A percentile compares a stretch with the other conserved stretches of the same genome.
These are phyloP conservation scores for Lytechinus pictus DNA, from an alignment of 35 echinoderm and acorn worm genomes.

Conservation along the genomic window DNA sequence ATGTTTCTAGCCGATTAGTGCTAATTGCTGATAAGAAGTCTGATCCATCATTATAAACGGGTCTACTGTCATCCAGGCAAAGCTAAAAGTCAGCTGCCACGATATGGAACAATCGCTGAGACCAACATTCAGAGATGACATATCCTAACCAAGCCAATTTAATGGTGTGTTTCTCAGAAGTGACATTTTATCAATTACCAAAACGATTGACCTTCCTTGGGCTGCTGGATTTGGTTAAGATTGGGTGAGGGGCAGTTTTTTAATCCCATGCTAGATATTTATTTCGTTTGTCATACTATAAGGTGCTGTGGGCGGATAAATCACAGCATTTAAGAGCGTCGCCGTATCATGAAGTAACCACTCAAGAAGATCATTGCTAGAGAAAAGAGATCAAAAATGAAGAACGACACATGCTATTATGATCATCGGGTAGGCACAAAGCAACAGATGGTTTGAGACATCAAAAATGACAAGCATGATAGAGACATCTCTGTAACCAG, in stretches of 20 bases:
- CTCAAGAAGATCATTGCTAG: background rate
- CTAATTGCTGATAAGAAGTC: background rate
- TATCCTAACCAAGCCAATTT: background rate
- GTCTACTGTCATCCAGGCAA: background rate
- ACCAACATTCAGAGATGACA: background rate
- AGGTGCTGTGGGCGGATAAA: background rate
- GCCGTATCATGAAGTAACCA: background rate
- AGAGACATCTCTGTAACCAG: background rate
- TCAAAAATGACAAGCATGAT: constrained; percentile 5
- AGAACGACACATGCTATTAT: background rate
- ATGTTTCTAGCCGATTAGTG: background rate
- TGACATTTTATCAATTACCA: background rate
- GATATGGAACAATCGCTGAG: background rate
- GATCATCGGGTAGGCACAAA: background rate
- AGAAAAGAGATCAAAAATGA: background rate
- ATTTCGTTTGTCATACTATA: background rate
- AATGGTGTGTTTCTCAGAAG: background rate
- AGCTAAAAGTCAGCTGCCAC: background rate
- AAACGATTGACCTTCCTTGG: background rate
- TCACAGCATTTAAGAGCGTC: background rate
- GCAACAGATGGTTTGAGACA: background rate
- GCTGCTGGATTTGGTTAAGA: background rate
- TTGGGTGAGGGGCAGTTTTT: background rate
- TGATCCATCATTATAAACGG: background rate
- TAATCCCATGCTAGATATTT: background rate